Evolutionary conservation across 1,140 invertebrate species (phyloP), one percentile per base, ranked within the genome.

Genomic region (Helicoverpa zea): DNA sequence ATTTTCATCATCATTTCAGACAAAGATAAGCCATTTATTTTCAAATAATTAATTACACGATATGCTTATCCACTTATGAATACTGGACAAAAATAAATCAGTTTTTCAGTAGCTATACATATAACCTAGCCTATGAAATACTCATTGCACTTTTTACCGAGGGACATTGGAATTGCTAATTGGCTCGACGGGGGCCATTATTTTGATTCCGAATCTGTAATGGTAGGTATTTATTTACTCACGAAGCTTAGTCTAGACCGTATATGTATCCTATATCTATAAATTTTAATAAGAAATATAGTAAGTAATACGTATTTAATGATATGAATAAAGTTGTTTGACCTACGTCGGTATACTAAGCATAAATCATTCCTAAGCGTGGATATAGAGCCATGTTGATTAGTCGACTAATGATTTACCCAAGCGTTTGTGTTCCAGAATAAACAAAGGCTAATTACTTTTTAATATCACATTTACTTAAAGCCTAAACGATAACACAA

Each of bases 151-250:
- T 47, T 47, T 64, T 72, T 72, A 54, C 29, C 18, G 68, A 72
- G 13, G 49, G 49, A 54, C 23, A n/a, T 23, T 52, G 47, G 68
- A 29, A 72, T 72, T 54, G 68, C 68, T 72, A 72, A 72, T 72
- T 72, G 68, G 68, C 54, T 30, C 23, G 49, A 51, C 43, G 68
- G 68, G 68, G 23, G 68, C 49, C 18, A 49, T n/a, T 72, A 54
- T 52, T 16, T 47, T 70, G 66, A 72, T 72, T 72, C 52, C 23
- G 68, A 72, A 72, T 72, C 49, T 13, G 68, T 30, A 52, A 72
- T 54, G 30, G 35, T 43, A 43, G 52, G 68, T 72, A 12, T 52
- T 64, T 72, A 12, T 52, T 64, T 14, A 16, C 49, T 23, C 23
- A 72, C 18, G 29, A 13, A 72, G 68, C 23, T 23, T 72, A 30